A percentile compares a stretch with the other conserved stretches of the same genome.
phyloP scores from a whole-genome alignment of 2,797 vertebrate genomes.

The Lacerta bilineata region DNA sequence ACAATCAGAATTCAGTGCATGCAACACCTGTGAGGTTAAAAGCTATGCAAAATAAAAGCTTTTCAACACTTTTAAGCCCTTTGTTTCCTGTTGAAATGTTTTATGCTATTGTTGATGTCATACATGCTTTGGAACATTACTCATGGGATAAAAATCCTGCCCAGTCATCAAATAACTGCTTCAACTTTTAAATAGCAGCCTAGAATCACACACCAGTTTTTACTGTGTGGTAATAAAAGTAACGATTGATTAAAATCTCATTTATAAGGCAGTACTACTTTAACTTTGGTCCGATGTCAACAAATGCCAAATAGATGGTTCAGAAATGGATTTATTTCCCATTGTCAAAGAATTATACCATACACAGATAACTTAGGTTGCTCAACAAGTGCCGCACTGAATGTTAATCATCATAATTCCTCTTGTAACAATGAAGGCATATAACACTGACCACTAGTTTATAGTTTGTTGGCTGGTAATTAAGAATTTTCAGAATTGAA shows the following conservation, averaged over 20 bases:
- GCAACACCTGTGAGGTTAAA: conserved; percentile 24
- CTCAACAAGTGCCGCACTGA: background rate
- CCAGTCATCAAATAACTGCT: conserved; percentile 36
- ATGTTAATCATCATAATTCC: background rate
- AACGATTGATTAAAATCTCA: background rate
- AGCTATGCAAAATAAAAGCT: conserved; percentile 20
- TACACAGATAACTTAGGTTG: background rate
- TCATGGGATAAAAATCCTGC: conserved; percentile 66
- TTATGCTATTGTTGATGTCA: conserved; percentile 69
- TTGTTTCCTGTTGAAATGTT: conserved; percentile 77
- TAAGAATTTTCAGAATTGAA: background rate
- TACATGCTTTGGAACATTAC: conserved; percentile 72
- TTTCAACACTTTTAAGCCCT: conserved; percentile 47
- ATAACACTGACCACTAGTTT: background rate
- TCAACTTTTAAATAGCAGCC: background rate
- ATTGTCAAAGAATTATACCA: background rate
- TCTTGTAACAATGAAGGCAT: background rate
- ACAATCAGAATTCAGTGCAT: background rate
- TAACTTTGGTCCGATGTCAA: background rate
- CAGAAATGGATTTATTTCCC: background rate
- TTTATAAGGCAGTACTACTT: background rate
- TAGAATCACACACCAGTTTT: background rate
- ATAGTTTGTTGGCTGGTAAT: background rate
- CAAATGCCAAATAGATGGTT: background rate
- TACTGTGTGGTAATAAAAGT: background rate